Conservation (phyloP, 2,113 vertebrate species). For the Tetraodon nigroviridis region DNA sequence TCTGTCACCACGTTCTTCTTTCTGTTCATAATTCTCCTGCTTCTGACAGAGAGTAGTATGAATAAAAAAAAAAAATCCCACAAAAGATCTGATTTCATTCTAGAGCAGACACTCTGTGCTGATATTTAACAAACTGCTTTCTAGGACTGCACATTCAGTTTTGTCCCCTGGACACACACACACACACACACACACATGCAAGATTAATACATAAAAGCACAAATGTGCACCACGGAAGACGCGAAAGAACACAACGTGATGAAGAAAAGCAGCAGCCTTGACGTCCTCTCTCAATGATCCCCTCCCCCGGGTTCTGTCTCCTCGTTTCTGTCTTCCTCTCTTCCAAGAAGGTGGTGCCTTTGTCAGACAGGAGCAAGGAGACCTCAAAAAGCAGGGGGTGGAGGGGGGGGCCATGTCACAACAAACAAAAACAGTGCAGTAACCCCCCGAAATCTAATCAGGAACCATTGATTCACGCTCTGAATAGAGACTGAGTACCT, state of each 20-base stretch:
- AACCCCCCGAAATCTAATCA: conserved; percentile 87
- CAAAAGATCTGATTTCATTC: conserved; percentile 31
- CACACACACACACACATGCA: neutral
- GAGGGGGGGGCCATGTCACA: conserved; percentile 66
- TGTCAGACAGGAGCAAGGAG: conserved; percentile 87
- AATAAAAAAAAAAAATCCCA: conserved; percentile 26
- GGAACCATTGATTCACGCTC: conserved; percentile 88
- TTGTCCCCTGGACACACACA: neutral
- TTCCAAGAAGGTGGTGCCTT: conserved; percentile 87
- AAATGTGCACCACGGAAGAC: conserved; percentile 17
- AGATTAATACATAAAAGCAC: conserved; percentile 8
- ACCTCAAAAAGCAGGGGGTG: conserved; percentile 89
- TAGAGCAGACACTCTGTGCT: conserved; percentile 4
- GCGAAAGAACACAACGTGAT: conserved; percentile 18
- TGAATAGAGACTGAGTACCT: conserved; percentile 80
- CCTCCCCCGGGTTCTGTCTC: conserved; percentile 76
- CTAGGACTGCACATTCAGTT: conserved; percentile 15
- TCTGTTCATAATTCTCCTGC: conserved; percentile 14
- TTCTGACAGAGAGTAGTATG: no score
- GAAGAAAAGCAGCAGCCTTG: conserved; percentile 75
- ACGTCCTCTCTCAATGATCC: conserved; percentile 82
- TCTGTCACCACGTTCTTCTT: conserved; percentile 17
- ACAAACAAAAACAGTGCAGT: conserved; percentile 74
- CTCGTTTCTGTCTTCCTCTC: conserved; percentile 70
- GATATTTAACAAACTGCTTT: conserved; percentile 29